phyloP scores from a whole-genome alignment of 2,888 invertebrate genomes.

The Pheosia gnoma region DNA sequence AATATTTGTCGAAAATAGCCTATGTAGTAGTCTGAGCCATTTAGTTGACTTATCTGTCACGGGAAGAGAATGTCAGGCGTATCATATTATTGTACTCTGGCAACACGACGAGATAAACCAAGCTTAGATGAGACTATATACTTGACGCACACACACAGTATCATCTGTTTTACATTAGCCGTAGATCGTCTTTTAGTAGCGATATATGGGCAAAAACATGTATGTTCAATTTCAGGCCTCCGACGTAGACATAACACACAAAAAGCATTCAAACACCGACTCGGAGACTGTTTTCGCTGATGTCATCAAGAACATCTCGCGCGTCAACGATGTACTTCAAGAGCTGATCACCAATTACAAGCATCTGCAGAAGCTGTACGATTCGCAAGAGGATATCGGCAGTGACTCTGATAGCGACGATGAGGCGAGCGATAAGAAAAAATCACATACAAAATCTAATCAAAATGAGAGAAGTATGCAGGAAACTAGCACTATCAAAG shows the following conservation, averaged over 20 bases:
- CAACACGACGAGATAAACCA: too few species aligned
- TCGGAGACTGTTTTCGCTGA: conserved; percentile 47
- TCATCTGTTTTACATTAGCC: too few species aligned
- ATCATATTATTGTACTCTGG: too few species aligned
- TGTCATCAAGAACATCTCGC: conserved; percentile 63
- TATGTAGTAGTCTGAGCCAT: too few species aligned
- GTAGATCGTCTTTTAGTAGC: too few species aligned
- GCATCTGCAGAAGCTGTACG: conserved; percentile 52
- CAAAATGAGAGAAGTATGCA: conserved; percentile 1
- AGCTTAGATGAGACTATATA: too few species aligned
- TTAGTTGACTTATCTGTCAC: too few species aligned
- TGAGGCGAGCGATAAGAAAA: conserved; percentile 17
- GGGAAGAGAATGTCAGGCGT: too few species aligned
- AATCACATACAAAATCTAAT: conserved; percentile 2
- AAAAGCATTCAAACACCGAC: conserved; percentile 6
- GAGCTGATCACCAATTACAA: conserved; percentile 62
- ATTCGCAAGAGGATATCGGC: conserved; percentile 41
- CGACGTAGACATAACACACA: conserved; percentile 15
- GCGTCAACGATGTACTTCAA: conserved; percentile 58
- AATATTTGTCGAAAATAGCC: too few species aligned
- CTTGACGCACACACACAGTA: too few species aligned
- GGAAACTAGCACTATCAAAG: conserved; percentile 3
- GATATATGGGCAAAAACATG: too few species aligned
- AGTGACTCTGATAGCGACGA: conserved; percentile 20
- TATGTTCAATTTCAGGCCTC: conserved; percentile 25